A percentile compares a stretch with the other conserved stretches of the same genome.
Conservation (phyloP, 2,888 invertebrate genomes). For the Leptarthrus brevirostris region DNA sequence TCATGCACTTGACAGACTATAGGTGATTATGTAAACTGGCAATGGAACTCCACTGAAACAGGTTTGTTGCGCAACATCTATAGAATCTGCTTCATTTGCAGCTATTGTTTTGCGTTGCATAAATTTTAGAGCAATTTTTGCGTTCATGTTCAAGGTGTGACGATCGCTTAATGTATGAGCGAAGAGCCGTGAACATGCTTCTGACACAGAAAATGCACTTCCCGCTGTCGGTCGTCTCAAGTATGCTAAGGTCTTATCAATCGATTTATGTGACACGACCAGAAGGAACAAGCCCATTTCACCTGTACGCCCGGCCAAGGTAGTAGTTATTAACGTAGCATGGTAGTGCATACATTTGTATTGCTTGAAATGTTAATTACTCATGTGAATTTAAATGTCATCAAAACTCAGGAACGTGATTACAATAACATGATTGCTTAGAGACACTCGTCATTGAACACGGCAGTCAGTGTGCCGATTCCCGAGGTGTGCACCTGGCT, state of each 20-base stretch:
- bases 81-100: slow-evolving; percentile 3
- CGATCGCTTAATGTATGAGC: neutral
- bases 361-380: slow-evolving; percentile 6
- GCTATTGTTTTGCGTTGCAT: slow-evolving; percentile 9
- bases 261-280: neutral
- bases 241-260: neutral
- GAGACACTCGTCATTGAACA: neutral
- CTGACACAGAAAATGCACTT: neutral
- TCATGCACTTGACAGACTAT: neutral
- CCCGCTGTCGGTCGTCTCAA: neutral
- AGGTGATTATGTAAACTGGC: slow-evolving; percentile 4
- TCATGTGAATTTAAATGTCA: slow-evolving; percentile 14
- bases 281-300: neutral
- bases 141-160: slow-evolving; percentile 17
- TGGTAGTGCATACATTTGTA: neutral
- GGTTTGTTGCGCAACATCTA: neutral
- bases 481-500: neutral
- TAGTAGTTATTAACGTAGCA: neutral
- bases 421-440: neutral
- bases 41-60: neutral
- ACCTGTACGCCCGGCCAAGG: neutral
- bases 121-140: slow-evolving; percentile 15
- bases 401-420: slow-evolving; percentile 7
- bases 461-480: neutral
- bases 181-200: neutral